A percentile compares a stretch with the other conserved stretches of the same genome.
These are phyloP conservation scores for Contarinia nasturtii DNA, from an alignment of 1,140 invertebrate genomes.

Conservation along the genomic window DNA sequence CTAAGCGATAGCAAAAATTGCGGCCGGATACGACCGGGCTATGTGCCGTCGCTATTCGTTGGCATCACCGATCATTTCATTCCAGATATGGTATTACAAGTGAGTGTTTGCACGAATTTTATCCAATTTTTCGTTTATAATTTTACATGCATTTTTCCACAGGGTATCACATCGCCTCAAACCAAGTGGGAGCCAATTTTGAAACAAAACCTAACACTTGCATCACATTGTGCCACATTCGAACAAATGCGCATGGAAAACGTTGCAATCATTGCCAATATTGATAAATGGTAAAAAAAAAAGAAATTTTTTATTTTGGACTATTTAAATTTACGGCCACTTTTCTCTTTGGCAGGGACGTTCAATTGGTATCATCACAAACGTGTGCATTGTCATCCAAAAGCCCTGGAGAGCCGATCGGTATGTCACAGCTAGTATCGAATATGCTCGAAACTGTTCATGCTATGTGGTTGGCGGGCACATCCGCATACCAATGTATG, in stretches of 20 bases:
- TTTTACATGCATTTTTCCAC: neutral
- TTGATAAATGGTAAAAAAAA: slow-evolving; percentile 54
- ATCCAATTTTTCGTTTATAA: neutral
- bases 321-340: neutral
- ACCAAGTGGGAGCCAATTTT: slow-evolving; percentile 30
- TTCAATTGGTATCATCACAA: slow-evolving; percentile 32
- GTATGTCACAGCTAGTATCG: slow-evolving; percentile 65
- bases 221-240: slow-evolving; percentile 35
- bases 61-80: slow-evolving; percentile 50
- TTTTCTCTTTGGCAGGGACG: slow-evolving; percentile 24
- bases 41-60: slow-evolving; percentile 35
- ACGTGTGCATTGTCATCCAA: slow-evolving; percentile 24
- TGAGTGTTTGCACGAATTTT: slow-evolving; percentile 7
- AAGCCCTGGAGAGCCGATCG: slow-evolving; percentile 28
- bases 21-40: slow-evolving; percentile 12
- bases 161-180: slow-evolving; percentile 23
- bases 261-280: slow-evolving; percentile 65
- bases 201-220: slow-evolving; percentile 30
- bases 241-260: slow-evolving; percentile 55
- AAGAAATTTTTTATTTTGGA: neutral
- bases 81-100: slow-evolving; percentile 56
- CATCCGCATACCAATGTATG: slow-evolving; percentile 50
- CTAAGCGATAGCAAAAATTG: too few species aligned
- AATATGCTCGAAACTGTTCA: slow-evolving; percentile 67
- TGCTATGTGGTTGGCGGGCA: slow-evolving; percentile 41